These are phyloP conservation scores for Thymallus thymallus DNA, from an alignment of 2,113 vertebrate genomes.

Conservation along the genomic window DNA sequence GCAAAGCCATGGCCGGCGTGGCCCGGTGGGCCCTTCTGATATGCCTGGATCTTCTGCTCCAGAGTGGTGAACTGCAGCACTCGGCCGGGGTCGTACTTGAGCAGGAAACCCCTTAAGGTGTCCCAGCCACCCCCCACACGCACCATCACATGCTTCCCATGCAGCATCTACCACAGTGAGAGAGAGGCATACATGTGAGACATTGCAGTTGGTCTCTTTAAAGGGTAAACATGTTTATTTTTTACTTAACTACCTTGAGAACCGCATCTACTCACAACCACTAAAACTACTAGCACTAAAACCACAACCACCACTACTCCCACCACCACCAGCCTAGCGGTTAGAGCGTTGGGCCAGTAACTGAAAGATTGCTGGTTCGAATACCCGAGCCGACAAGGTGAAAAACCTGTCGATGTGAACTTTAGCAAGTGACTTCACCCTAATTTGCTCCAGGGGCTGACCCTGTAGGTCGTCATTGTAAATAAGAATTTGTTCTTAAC, in stretches of 20 bases:
- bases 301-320: no score
- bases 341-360: no score
- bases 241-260: not conserved
- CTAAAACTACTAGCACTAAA: not conserved
- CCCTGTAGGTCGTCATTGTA: no score
- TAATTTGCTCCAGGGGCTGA: no score
- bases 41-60: slow-evolving; percentile 94
- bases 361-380: no score
- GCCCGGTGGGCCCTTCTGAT: slow-evolving; percentile 82
- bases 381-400: no score
- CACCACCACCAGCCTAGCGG: no score
- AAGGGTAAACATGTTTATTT: not conserved
- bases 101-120: slow-evolving; percentile 92
- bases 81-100: slow-evolving; percentile 91
- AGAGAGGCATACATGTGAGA: not conserved
- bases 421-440: no score
- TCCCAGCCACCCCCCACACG: slow-evolving; percentile 98
- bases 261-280: not conserved
- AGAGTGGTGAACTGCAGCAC: slow-evolving; percentile 93
- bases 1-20: slow-evolving; percentile 56
- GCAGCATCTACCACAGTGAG: slow-evolving; percentile 84
- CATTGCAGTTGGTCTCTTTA: not conserved
- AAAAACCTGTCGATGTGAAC: no score
- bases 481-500: no score
- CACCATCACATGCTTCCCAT: slow-evolving; percentile 98